Evolutionary conservation across 2,888 invertebrate species (phyloP), one percentile per base, ranked within the genome.

Genomic region (Macaria notata): DNA sequence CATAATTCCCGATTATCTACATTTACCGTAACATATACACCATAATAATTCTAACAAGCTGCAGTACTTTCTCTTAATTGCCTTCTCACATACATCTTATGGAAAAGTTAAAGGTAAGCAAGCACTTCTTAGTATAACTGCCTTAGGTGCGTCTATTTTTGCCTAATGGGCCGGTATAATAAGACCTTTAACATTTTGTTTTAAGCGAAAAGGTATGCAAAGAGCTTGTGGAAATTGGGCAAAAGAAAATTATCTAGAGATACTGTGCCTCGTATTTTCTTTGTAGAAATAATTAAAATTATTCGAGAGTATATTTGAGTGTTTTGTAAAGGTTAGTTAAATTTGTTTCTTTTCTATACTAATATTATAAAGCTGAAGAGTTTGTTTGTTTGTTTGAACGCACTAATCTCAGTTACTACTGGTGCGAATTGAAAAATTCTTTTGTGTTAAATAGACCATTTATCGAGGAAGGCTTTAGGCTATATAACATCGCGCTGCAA

Each of bases 11-110:
- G n/a, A n/a, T n/a, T n/a, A n/a, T n/a, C n/a, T n/a, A n/a, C n/a
- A n/a, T n/a, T n/a, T n/a, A n/a, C n/a, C n/a, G n/a, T n/a, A n/a
- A n/a, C n/a, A n/a, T n/a, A n/a, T n/a, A n/a, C 69, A 68, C 73
- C 75, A 75, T 83, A 80, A 83, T 81, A 84, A 80, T 78, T 80
- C 75, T 78, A 83, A 84, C 79, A 79, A 77, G 81, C 69, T 70
- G 71, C 71, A 73, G 78, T 79, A 75, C 79, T 77, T 83, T 79
- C 79, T 76, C 82, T 76, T 85, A 84, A 84, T 86, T 81, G 74
- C 83, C 75, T 76, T 75, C 75, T 73, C 75, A 70, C 72, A 73
- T 74, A 78, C 75, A 71, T 74, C 72, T 69, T 73, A 76, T 73
- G 72, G 69, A 77, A 78, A 77, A 75, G 73, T 77, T 76, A 4